Conservation (phyloP, 2,797 vertebrate species). For the Halcyon badia region DNA sequence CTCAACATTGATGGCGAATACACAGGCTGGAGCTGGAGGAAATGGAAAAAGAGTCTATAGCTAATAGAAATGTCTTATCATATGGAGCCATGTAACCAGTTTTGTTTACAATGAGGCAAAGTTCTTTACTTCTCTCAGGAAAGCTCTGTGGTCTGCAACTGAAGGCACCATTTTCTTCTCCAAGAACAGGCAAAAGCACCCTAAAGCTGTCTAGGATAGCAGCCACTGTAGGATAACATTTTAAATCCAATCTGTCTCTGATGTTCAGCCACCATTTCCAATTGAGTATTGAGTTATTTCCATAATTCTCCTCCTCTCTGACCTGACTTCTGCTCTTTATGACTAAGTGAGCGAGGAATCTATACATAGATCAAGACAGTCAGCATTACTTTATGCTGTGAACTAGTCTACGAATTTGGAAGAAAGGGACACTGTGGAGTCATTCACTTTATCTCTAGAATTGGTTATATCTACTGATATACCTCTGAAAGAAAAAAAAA, state of each 20-base stretch:
- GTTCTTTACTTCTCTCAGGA: background rate
- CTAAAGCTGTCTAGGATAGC: background rate
- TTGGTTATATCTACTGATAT: background rate
- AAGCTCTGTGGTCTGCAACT: background rate
- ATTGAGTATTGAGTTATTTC: conserved; percentile 20
- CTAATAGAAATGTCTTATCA: background rate
- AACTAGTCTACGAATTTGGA: background rate
- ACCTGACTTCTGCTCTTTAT: background rate
- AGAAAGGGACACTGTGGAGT: background rate
- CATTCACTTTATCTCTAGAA: background rate
- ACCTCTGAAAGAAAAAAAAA: background rate
- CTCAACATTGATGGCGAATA: background rate
- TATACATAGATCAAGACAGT: background rate
- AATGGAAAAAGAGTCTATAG: background rate
- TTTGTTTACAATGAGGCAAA: background rate
- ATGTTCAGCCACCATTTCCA: conserved; percentile 17
- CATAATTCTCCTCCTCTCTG: background rate
- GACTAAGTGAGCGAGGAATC: background rate
- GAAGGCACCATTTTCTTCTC: background rate
- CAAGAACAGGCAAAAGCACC: background rate
- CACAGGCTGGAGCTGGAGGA: background rate
- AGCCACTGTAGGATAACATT: background rate
- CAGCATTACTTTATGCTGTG: background rate
- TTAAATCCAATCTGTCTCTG: background rate
- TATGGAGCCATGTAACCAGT: background rate